Evolutionary conservation across 92 coral and sea anemone genomes (phyloP).

Genomic region (Zoanthus sociatus): DNA sequence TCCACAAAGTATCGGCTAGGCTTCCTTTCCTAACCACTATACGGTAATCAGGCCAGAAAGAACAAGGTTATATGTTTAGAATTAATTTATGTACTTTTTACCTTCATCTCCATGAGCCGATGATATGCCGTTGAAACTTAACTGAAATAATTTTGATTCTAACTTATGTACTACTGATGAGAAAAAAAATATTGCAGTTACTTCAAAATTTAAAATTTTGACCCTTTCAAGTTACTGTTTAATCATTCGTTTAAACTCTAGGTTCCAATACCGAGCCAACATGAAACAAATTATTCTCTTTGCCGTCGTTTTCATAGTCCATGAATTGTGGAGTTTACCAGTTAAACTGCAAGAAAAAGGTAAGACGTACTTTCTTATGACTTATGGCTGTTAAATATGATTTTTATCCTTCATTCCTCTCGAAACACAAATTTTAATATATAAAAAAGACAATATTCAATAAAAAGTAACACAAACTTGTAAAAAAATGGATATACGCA

Average conservation of each 20-base stretch:
- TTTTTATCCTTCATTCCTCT: not conserved
- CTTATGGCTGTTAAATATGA: not conserved
- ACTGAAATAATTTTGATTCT: not conserved
- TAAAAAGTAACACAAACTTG: not conserved
- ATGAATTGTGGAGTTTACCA: slow-evolving; percentile 16
- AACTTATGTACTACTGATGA: not conserved
- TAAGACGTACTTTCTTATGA: not conserved
- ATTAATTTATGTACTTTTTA: not conserved
- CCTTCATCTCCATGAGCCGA: not conserved
- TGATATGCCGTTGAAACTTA: not conserved
- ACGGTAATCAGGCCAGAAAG: not conserved
- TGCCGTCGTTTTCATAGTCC: slow-evolving; percentile 16
- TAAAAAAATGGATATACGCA: not conserved
- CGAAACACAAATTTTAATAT: not conserved
- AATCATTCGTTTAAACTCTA: slow-evolving; percentile 4
- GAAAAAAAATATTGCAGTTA: not conserved
- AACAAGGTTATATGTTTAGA: slow-evolving; percentile 2
- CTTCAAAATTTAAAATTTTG: not conserved
- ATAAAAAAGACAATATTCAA: not conserved
- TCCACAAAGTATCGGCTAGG: slow-evolving; percentile 13
- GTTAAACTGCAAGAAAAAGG: not conserved
- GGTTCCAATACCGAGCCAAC: slow-evolving; percentile 12
- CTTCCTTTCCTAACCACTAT: not conserved
- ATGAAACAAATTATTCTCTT: slow-evolving; percentile 10
- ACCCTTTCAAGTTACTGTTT: not conserved